Evolutionary conservation across 2,888 invertebrate genomes (phyloP).

Genomic region (Parapristionchus giblindavisi): DNA sequence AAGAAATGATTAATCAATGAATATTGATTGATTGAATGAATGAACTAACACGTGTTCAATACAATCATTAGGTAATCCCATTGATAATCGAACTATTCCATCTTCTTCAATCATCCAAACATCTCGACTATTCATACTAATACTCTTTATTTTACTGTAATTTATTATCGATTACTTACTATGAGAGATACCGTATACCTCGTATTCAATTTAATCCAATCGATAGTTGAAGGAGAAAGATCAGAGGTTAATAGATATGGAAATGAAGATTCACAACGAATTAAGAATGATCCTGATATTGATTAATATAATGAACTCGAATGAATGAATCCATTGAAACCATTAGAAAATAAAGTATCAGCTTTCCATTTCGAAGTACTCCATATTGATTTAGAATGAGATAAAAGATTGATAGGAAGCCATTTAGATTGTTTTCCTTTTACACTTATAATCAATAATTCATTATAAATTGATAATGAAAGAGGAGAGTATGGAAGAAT

Average conservation of each 20-base stretch:
- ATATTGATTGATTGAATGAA: not conserved
- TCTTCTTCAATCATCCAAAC: constrained; percentile 36
- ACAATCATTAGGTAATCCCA: constrained; percentile 3
- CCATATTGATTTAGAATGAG: constrained; percentile 23
- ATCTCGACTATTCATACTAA: not conserved
- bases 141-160: not conserved
- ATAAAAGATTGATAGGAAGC: constrained; percentile 30
- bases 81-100: constrained; percentile 17
- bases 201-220: constrained; percentile 16
- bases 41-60: not conserved
- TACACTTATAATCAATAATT: not conserved
- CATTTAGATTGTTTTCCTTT: constrained; percentile 19
- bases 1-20: not conserved
- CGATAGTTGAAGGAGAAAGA: constrained; percentile 21
- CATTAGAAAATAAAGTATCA: constrained; percentile 9
- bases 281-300: not conserved
- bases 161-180: not conserved
- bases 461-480: not conserved
- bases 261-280: not conserved
- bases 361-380: constrained; percentile 35
- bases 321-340: not conserved
- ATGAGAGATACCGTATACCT: not conserved
- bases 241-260: constrained; percentile 14
- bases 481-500: constrained; percentile 13
- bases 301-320: not conserved